Evolutionary conservation across 2,888 invertebrate genomes (phyloP), one percentile per base, ranked within the genome.

Genomic region (Oxystoma pomonae): DNA sequence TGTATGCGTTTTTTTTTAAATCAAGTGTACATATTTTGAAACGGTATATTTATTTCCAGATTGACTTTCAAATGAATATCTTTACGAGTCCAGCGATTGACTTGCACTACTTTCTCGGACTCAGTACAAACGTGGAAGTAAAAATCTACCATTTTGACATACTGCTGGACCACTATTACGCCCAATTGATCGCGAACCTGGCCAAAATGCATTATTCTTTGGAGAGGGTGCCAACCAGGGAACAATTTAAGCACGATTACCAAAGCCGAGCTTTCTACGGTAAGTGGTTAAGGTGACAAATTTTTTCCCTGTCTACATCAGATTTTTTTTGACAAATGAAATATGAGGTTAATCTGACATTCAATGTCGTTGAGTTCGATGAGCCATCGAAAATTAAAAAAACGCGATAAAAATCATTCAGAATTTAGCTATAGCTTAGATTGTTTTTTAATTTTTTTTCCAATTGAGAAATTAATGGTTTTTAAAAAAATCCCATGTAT

Each of bases 1-100:
- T n/a, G n/a, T n/a, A n/a, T n/a, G n/a, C n/a, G n/a, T n/a, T n/a
- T n/a, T n/a, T n/a, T n/a, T n/a, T n/a, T n/a, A n/a, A n/a, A n/a
- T n/a, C n/a, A n/a, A n/a, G n/a, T n/a, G n/a, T n/a, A n/a, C n/a
- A n/a, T n/a, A n/a, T n/a, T n/a, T n/a, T n/a, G n/a, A n/a, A n/a
- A n/a, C n/a, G n/a, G n/a, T n/a, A 20, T 61, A 16, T 51, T 17
- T 19, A 55, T 55, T 79, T 80, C 0, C 72, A 83, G 83, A 80
- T 83, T 58, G 83, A 83, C 69, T 83, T 81, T 63, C 83, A 83
- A 76, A 62, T 82, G 65, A 75, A 77, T 58, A 62, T 73, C 49
- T 83, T 79, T 66, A 70, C 76, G 3, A 78, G 81, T 52, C 82
- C 82, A 7, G 81, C 78, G 1, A 65, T 81, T 19, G 83, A 83